Conservation (phyloP, 2,888 invertebrate genomes). For the Prenolepis imparis region DNA sequence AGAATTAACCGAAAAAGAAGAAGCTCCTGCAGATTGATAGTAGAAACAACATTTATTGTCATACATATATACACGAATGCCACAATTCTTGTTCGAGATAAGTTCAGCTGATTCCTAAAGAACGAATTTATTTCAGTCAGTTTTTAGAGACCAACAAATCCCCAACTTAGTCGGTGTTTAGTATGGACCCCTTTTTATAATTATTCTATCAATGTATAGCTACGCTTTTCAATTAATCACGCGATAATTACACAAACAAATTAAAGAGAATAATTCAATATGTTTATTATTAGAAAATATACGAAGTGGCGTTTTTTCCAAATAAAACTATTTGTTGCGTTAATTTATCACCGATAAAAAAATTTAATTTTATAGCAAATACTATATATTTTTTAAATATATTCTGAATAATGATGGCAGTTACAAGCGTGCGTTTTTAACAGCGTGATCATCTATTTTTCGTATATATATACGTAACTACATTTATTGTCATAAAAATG, state of each 20-base stretch:
- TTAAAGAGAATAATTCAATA: not conserved
- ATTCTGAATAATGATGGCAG: constrained; percentile 25
- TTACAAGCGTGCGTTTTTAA: constrained; percentile 27
- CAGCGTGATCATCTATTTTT: constrained; percentile 37
- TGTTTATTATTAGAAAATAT: constrained; percentile 14
- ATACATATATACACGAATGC: constrained; percentile 73
- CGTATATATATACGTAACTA: constrained; percentile 60
- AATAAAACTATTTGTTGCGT: not conserved
- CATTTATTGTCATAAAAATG: constrained; percentile 77
- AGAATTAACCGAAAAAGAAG: not conserved
- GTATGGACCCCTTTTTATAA: constrained; percentile 27
- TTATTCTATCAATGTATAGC: constrained; percentile 15
- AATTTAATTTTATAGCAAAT: constrained; percentile 16
- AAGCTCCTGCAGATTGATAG: constrained; percentile 28
- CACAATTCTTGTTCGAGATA: constrained; percentile 56
- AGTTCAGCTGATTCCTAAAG: constrained; percentile 25
- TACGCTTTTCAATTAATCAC: constrained; percentile 6
- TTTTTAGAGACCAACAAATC: constrained; percentile 33
- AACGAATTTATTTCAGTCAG: constrained; percentile 37
- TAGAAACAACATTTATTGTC: constrained; percentile 78
- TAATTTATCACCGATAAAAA: not conserved
- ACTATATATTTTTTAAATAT: not conserved
- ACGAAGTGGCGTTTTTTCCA: not conserved
- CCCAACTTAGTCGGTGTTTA: constrained; percentile 11
- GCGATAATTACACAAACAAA: constrained; percentile 27